These are phyloP conservation scores for Parauchenoglanis punctatus DNA, from an alignment of 2,797 vertebrate species.

Conservation along the genomic window DNA sequence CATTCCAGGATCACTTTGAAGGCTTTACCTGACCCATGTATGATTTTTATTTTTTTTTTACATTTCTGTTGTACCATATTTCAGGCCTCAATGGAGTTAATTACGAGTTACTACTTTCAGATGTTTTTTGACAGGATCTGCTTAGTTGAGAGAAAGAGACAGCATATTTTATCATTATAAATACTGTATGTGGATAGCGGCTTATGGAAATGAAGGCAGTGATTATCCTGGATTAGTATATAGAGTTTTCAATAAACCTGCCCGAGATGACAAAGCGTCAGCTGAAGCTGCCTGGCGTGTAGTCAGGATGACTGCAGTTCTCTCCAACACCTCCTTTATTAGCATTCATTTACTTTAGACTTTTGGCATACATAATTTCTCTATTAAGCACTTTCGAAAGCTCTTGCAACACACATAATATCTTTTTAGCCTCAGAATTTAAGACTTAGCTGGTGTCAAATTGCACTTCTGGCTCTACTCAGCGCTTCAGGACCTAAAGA, in stretches of 20 bases:
- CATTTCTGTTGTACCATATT: neutral
- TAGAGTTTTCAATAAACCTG: neutral
- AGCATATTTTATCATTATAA: neutral
- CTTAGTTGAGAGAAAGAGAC: neutral
- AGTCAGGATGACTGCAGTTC: neutral
- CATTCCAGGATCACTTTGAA: neutral
- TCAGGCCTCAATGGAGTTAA: neutral
- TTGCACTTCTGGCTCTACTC: neutral
- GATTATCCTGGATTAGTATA: slow-evolving; percentile 20
- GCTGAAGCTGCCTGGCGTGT: neutral
- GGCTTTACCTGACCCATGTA: no score
- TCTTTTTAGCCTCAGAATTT: no score
- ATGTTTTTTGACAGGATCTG: neutral
- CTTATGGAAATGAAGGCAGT: slow-evolving; percentile 18
- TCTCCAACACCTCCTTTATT: neutral
- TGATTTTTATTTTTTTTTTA: neutral
- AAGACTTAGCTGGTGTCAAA: neutral
- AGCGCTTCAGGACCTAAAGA: neutral
- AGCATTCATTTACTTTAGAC: neutral
- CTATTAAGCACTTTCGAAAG: no score
- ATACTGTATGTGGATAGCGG: slow-evolving; percentile 2
- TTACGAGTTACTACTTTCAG: neutral
- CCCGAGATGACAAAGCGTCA: neutral
- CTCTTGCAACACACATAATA: no score
- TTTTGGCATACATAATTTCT: neutral